Base-by-base conservation (phyloP, 1,140 invertebrate species). In the Holotrichia oblita region DNA sequence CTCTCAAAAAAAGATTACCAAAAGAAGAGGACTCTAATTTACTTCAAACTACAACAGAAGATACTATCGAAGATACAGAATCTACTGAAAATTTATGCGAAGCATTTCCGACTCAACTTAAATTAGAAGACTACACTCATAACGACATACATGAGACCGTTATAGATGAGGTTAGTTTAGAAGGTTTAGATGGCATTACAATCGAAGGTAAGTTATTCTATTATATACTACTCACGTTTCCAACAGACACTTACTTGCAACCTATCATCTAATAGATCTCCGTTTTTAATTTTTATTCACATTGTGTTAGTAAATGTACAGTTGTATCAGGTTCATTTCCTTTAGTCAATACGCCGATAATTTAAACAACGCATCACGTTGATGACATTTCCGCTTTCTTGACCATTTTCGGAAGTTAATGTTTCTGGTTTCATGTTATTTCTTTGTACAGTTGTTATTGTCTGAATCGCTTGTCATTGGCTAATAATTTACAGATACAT, bases 171-270 rank as follows among this genome's bases (percentile, higher is more conserved):
- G 90, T 96, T 81, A 91, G 93, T 3, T 87, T 96, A 3, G 95
- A 96, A 88, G 95, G 94, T 2, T 86, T 96, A 24, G 94, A 96
- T 87, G 95, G 95, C 48, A 94, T 94, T 59, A 95, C 94, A 64
- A 81, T 94, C 55, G 88, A 93, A 88, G 91, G 92, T 93, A 82
- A 85, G 77, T 80, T 64, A 72, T 75, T 72, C 22, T 69, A 27
- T 27, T 8, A 40, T 73, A 24, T 73, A 7, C 61, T 64, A 22
- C 6, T 24, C 61, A 64, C 20, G 17, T 64, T 20, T 6, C 2
- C 22, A 22, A 4, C 61, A 64, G 24, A 27, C 17, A 64, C 17
- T 64, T 20, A 64, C 61, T 20, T 64, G 24, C 20, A 64, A 17
- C 22, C 61, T 64, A 10, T 27, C 22, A 64, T 64, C 61, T 64